Evolutionary conservation across 2,888 invertebrate species (phyloP).

Genomic region (Drosophila affinis): DNA sequence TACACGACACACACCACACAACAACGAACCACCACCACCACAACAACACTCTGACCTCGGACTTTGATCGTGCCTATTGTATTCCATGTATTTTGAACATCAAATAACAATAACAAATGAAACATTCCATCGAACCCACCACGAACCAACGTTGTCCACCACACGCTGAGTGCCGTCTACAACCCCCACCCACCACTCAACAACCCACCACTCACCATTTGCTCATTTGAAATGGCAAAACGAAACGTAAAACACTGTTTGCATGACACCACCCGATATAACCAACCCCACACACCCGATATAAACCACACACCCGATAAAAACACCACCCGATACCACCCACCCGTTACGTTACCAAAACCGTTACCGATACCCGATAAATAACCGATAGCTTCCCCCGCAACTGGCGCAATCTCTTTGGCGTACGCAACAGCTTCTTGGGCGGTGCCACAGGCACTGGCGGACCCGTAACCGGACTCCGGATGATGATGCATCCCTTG

Average conservation of each 20-base stretch:
- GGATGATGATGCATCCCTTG: conserved; percentile 53
- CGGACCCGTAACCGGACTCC: conserved; percentile 63
- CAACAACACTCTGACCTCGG: conserved; percentile 59
- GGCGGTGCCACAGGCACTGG: conserved; percentile 45
- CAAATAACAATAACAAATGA: conserved; percentile 31
- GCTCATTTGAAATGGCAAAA: too few species aligned
- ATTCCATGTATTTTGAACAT: neutral
- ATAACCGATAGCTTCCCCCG: conserved; percentile 81
- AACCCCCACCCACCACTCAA: conserved; percentile 4
- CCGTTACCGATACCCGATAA: conserved; percentile 26
- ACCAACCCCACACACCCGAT: conserved; percentile 23
- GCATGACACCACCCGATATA: conserved; percentile 29
- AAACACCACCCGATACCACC: conserved; percentile 4
- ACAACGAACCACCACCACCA: conserved; percentile 32
- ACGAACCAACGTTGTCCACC: conserved; percentile 20
- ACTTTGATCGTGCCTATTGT: conserved; percentile 57
- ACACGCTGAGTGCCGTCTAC: conserved; percentile 26
- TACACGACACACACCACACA: conserved; percentile 14
- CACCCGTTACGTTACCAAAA: conserved; percentile 14
- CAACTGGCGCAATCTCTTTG: conserved; percentile 82
- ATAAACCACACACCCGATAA: conserved; percentile 16
- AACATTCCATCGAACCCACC: conserved; percentile 16
- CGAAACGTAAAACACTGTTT: conserved; percentile 7
- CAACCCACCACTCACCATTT: conserved; percentile 22
- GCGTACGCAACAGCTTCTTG: conserved; percentile 60